Evolutionary conservation across 92 coral and sea anemone genomes (phyloP), one percentile per base, ranked within the genome.

Genomic region (Anthopleura xanthogrammica): DNA sequence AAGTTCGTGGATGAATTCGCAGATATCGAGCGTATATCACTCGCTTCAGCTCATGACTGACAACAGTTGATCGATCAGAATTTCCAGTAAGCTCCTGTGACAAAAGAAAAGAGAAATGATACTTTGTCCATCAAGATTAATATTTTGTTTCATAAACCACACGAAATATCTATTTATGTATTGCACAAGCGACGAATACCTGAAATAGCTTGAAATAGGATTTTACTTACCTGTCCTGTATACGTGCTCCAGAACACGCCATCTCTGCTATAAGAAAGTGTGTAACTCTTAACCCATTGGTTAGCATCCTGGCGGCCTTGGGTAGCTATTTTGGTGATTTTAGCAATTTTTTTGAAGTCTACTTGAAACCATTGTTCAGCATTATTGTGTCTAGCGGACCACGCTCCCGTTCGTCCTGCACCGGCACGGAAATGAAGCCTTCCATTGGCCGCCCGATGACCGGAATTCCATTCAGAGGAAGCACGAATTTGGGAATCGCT

Each of bases 401-500:
- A 46, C 50, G 6, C 50, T 46, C 50, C 50, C 5, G 50, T 46
- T 46, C 50, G 2, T 4, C 50, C 50, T 46, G 7, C 5, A 46
- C 50, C 50, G 9, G 50, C 50, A 3, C 50, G 50, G 50, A 46
- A 46, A 46, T 46, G 5, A 5, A 46, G 50, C 46, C 83, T 79
- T 13, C 23, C 83, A 60, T 79, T 79, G 8, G 46, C 52, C 13
- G 83, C 83, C 0, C 83, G 83, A 41, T 79, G 83, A 11, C 22
- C 52, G 11, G 56, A 40, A 40, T 40, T 29, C 39, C 22, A 79
- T n/a, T 60, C 20, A 22, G 83, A 79, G 12, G 74, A 79, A 22
- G 52, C 73, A 40, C 36, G 24, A 50, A 78, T 78, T 40, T 78
- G 50, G 50, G 50, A 46, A 46, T 46, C 50, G 4, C 50, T 46